phyloP scores from a whole-genome alignment of 2,113 vertebrate species.

The Pongo abelii region DNA sequence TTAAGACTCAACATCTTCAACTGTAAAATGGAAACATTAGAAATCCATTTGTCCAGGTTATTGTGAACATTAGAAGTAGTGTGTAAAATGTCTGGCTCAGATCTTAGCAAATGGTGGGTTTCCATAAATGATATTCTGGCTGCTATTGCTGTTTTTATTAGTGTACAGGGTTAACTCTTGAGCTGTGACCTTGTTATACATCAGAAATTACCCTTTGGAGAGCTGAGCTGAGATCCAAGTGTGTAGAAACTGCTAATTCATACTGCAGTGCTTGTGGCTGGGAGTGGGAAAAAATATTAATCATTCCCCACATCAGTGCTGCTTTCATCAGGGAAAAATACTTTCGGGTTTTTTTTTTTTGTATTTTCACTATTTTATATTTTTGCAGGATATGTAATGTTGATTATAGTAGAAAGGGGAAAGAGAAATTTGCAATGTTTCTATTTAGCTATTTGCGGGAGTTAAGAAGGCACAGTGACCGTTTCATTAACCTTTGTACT shows the following conservation, averaged over 20 bases:
- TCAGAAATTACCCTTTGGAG: conserved; percentile 13
- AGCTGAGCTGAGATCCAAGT: conserved; percentile 14
- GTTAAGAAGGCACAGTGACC: background rate
- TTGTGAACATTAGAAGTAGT: background rate
- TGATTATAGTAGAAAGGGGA: conserved; percentile 3
- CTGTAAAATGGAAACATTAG: conserved; percentile 5
- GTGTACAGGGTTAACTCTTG: background rate
- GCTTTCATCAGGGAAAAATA: conserved; percentile 1
- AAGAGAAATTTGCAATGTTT: background rate
- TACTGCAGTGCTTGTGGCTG: background rate
- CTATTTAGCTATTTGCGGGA: background rate
- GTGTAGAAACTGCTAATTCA: background rate
- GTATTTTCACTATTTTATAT: background rate
- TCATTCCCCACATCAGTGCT: background rate
- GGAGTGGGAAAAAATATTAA: background rate
- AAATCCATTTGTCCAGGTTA: background rate
- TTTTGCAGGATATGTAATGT: background rate
- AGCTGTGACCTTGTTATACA: background rate
- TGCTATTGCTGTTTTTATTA: background rate
- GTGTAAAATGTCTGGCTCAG: background rate
- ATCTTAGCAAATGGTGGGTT: background rate
- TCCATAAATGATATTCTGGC: background rate
- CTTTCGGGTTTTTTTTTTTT: background rate
- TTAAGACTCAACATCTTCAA: background rate
- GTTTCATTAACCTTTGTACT: background rate